phyloP scores from a whole-genome alignment of 2,888 invertebrate species.

The Lithophane semibrunnea region DNA sequence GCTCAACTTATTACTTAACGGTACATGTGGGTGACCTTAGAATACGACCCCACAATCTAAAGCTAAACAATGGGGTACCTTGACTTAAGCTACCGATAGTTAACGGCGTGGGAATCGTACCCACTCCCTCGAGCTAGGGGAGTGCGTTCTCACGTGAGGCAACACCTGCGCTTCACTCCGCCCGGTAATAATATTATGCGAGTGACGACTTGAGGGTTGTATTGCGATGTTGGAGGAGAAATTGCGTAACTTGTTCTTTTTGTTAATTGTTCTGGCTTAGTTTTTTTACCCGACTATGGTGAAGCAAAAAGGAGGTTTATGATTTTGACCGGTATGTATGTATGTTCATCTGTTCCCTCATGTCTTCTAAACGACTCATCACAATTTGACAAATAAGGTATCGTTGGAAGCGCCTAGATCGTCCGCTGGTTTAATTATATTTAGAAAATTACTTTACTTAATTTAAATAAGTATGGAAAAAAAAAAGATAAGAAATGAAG shows the following conservation, averaged over 20 bases:
- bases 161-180: slow-evolving; percentile 66
- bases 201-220: slow-evolving; percentile 38
- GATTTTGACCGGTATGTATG: too few species aligned
- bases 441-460: too few species aligned
- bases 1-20: slow-evolving; percentile 3
- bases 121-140: slow-evolving; percentile 61
- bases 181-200: slow-evolving; percentile 58
- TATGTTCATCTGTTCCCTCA: too few species aligned
- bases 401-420: too few species aligned
- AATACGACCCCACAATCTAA: slow-evolving; percentile 33
- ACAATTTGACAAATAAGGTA: too few species aligned
- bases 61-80: slow-evolving; percentile 48
- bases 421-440: too few species aligned
- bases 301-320: too few species aligned
- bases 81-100: slow-evolving; percentile 61
- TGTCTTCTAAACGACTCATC: too few species aligned
- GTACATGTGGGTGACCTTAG: slow-evolving; percentile 41
- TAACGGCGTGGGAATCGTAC: slow-evolving; percentile 61
- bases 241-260: slow-evolving; percentile 19
- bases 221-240: not conserved
- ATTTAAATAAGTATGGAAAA: too few species aligned
- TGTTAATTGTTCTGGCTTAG: not conserved
- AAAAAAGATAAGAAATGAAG: too few species aligned
- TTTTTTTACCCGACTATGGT: not conserved
- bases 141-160: slow-evolving; percentile 65